A percentile compares a stretch with the other conserved stretches of the same genome.
Evolutionary conservation across 92 coral and sea anemone species (phyloP).

Genomic region (Plumapathes pennacea): DNA sequence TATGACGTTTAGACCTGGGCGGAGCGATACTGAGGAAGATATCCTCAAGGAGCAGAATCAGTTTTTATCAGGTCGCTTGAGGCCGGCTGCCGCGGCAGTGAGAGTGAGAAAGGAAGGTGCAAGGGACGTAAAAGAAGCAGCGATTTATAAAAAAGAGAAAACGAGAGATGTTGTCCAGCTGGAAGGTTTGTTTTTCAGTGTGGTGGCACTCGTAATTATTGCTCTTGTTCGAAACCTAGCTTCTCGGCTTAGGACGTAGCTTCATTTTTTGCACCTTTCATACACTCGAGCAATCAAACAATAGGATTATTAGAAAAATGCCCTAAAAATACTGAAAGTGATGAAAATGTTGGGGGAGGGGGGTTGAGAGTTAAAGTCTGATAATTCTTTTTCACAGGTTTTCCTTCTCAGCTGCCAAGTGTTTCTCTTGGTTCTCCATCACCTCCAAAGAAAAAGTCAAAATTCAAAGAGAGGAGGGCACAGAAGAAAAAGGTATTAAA

Average conservation of each 20-base stretch:
- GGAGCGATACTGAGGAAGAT: conserved; percentile 84
- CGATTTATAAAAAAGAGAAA: conserved; percentile 5
- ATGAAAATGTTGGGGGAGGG: neutral
- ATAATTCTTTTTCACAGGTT: conserved; percentile 28
- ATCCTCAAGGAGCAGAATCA: conserved; percentile 72
- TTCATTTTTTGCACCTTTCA: too few relatives aligned
- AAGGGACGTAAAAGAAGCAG: conserved; percentile 10
- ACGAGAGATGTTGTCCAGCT: conserved; percentile 85
- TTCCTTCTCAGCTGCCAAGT: conserved; percentile 29
- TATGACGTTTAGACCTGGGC: conserved; percentile 86
- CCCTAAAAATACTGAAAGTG: neutral
- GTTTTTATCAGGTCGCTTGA: conserved; percentile 62
- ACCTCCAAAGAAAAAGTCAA: conserved; percentile 90
- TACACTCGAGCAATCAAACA: too few relatives aligned
- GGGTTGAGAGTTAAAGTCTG: neutral
- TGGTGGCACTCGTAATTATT: neutral
- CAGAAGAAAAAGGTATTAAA: conserved; percentile 13
- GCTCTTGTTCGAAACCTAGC: neutral
- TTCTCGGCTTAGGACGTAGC: too few relatives aligned
- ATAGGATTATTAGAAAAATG: too few relatives aligned
- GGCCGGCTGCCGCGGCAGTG: conserved; percentile 71
- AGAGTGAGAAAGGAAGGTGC: conserved; percentile 33
- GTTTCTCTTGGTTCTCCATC: conserved; percentile 8
- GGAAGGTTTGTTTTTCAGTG: conserved; percentile 47
- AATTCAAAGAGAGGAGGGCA: conserved; percentile 70